phyloP scores from a whole-genome alignment of 2,797 vertebrate species.

The Synanceia verrucosa region DNA sequence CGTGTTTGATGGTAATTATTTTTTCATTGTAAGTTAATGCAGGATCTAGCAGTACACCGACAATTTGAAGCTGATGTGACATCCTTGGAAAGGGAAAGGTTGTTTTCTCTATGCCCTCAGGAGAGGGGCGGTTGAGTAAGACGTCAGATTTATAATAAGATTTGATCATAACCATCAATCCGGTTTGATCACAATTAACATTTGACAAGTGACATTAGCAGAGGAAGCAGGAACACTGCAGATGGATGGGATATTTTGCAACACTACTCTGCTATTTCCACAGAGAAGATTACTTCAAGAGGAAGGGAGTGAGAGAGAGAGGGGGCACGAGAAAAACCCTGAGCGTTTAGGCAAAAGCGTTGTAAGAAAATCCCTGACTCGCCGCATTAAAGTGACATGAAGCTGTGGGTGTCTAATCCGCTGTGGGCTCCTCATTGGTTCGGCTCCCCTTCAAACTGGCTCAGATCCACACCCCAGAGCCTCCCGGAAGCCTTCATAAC shows the following conservation, averaged over 20 bases:
- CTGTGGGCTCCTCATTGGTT: slow-evolving; percentile 83
- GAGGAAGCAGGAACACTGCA: slow-evolving; percentile 10
- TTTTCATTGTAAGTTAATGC: neutral
- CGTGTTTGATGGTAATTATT: slow-evolving; percentile 5
- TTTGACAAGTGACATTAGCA: slow-evolving; percentile 24
- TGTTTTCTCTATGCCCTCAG: neutral
- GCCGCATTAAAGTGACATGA: slow-evolving; percentile 84
- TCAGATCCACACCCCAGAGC: slow-evolving; percentile 84
- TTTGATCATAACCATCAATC: slow-evolving; percentile 22
- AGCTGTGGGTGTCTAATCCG: slow-evolving; percentile 86
- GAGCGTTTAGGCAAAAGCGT: slow-evolving; percentile 72
- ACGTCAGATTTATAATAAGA: slow-evolving; percentile 23
- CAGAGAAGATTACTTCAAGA: slow-evolving; percentile 60
- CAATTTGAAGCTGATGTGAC: slow-evolving; percentile 11
- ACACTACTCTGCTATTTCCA: slow-evolving; percentile 59
- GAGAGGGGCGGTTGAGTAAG: neutral
- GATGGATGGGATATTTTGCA: slow-evolving; percentile 41
- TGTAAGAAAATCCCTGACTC: slow-evolving; percentile 84
- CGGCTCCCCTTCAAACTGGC: slow-evolving; percentile 83
- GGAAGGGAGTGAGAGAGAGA: slow-evolving; percentile 48
- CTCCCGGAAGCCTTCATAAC: slow-evolving; percentile 80
- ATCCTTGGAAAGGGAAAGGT: neutral
- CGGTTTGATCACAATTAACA: slow-evolving; percentile 24
- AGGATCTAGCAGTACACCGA: neutral
- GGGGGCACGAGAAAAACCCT: slow-evolving; percentile 71